These are phyloP conservation scores for Xenopus petersii DNA, from an alignment of 2,797 vertebrate species.

Conservation along the genomic window DNA sequence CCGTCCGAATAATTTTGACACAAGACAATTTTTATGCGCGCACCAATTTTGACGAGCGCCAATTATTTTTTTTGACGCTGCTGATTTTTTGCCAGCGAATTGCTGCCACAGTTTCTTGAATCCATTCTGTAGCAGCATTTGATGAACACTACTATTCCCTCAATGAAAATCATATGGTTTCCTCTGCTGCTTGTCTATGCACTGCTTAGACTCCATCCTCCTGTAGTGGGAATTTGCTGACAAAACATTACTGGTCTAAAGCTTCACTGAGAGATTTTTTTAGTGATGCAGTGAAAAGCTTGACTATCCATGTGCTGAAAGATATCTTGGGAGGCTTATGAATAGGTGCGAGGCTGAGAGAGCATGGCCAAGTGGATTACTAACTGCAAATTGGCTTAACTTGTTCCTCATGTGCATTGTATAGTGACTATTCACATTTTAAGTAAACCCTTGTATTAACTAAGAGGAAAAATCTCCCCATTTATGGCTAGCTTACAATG, in stretches of 20 bases:
- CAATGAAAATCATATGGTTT: too few species aligned
- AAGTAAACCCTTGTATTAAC: constrained; percentile 22
- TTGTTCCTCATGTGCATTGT: constrained; percentile 34
- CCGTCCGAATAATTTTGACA: too few species aligned
- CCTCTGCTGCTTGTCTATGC: background rate
- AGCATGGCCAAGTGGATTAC: constrained; percentile 40
- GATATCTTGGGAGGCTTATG: constrained; percentile 32
- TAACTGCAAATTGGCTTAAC: constrained; percentile 44
- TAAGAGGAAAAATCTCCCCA: constrained; percentile 18
- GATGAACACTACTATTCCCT: too few species aligned
- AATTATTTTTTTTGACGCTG: too few species aligned
- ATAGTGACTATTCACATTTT: constrained; percentile 27
- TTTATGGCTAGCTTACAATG: constrained; percentile 11
- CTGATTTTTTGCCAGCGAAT: too few species aligned
- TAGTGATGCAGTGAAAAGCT: constrained; percentile 23
- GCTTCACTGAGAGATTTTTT: constrained; percentile 11
- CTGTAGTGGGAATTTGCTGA: constrained; percentile 1
- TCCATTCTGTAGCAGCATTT: too few species aligned
- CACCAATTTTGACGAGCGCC: too few species aligned
- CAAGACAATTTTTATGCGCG: too few species aligned
- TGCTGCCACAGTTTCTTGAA: too few species aligned
- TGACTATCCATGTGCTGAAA: constrained; percentile 31
- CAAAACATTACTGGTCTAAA: constrained; percentile 21
- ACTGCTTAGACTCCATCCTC: background rate
- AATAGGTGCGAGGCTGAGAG: constrained; percentile 22